Evolutionary conservation across 1,140 invertebrate species (phyloP), one percentile per base, ranked within the genome.

Genomic region (Apis laboriosa): DNA sequence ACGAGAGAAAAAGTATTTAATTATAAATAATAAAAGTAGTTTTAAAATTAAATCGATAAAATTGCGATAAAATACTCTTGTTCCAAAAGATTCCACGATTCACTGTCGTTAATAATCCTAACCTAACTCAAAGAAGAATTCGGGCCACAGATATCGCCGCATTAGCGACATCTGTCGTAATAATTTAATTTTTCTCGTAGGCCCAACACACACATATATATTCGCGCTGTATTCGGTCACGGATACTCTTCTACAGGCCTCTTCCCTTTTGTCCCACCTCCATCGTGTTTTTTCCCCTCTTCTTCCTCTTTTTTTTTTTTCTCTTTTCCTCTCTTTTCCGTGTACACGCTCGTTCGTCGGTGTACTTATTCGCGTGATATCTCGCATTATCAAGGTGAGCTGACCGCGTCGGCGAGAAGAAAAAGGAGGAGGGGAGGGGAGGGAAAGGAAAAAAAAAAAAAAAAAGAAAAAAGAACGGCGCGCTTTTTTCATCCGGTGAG

Each of bases 361-460:
- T 80, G 79, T 84, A 85, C 67, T 85, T 84, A 85, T 67, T 85
- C 63, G 88, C 88, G 88, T 85, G 88, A 88, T 90, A 90, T 89
- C 88, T 87, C 86, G 86, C 86, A 88, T 90, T 89, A 90, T 90
- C 88, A 90, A 90, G 88, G 88, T 90, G 80, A 90, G 76, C 81
- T 84, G 86, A 87, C 84, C 82, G 85, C 86, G 77, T 51, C 61
- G 83, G 60, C 75, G 64, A 34, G 63, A 55, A 64, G 63, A 60
- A 53, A 34, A 34, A 68, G 51, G 17, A 55, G 55, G 17, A 56
- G 55, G 5, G 15, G 17, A 7, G 5, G 17, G 17, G 53, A 55
- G 15, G 13, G 12, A 43, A 34, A 34, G 15, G 24, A 53, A 19
- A 53, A 43, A 53, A 19, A 53, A 34, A 49, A 11, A 34, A 3